These are phyloP conservation scores for Pterostichus niger DNA, from an alignment of 2,888 invertebrate species.

Conservation along the genomic window DNA sequence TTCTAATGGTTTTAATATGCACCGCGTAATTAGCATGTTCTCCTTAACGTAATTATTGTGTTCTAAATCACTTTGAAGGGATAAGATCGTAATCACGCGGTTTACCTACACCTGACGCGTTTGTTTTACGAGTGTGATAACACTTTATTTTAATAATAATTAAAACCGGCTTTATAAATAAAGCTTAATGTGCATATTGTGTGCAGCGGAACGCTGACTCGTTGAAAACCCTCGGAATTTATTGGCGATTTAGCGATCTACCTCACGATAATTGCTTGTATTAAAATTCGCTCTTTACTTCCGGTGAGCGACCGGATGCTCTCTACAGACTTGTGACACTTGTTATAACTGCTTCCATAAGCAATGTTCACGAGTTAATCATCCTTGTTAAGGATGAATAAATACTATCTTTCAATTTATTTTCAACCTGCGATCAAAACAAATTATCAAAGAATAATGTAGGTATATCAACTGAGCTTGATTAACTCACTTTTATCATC, in stretches of 20 bases:
- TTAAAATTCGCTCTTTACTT: slow-evolving; percentile 54
- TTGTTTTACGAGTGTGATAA: slow-evolving; percentile 63
- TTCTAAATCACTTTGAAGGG: slow-evolving; percentile 63
- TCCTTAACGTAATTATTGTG: slow-evolving; percentile 64
- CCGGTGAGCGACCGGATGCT: slow-evolving; percentile 45
- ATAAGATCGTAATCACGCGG: slow-evolving; percentile 60
- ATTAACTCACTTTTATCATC: too few species aligned
- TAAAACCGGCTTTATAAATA: slow-evolving; percentile 60
- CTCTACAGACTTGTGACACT: background rate
- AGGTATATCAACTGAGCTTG: too few species aligned
- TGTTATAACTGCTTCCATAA: background rate
- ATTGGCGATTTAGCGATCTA: slow-evolving; percentile 50
- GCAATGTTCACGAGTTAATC: too few species aligned
- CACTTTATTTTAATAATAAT: slow-evolving; percentile 66
- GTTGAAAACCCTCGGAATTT: slow-evolving; percentile 60
- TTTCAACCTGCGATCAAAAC: too few species aligned
- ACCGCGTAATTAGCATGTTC: slow-evolving; percentile 62
- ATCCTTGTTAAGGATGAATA: too few species aligned
- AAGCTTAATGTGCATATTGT: slow-evolving; percentile 65
- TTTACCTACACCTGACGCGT: slow-evolving; percentile 65
- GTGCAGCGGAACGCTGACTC: slow-evolving; percentile 55
- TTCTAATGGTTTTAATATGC: slow-evolving; percentile 44
- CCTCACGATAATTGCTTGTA: slow-evolving; percentile 42
- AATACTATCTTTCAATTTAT: too few species aligned
- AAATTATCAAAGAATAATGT: too few species aligned